Percentiles rank a stretch among this genome's conserved stretches.
phyloP scores from a whole-genome alignment of 2,888 invertebrate genomes.

The Allophyes oxyacanthae region DNA sequence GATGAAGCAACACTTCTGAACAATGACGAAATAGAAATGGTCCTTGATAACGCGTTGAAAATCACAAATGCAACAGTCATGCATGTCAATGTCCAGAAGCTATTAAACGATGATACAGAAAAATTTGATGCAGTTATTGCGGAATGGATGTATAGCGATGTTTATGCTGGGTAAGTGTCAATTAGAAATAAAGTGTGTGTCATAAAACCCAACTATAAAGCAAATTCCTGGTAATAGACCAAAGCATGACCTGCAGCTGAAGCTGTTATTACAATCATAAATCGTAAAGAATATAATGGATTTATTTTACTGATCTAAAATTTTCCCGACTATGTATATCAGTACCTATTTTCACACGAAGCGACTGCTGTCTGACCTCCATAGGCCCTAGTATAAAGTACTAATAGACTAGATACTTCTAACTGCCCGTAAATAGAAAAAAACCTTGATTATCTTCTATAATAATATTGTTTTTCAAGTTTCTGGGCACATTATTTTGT shows the following conservation, averaged over 20 bases:
- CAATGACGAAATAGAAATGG: slow-evolving; percentile 1
- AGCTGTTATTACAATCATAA: no score
- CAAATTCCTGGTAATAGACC: background rate
- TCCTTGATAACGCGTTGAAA: background rate
- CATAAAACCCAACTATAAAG: background rate
- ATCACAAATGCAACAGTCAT: slow-evolving; percentile 7
- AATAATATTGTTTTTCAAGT: no score
- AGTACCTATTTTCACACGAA: no score
- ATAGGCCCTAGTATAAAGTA: no score
- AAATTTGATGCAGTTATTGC: slow-evolving; percentile 48
- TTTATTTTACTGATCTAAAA: no score
- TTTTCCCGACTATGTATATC: no score
- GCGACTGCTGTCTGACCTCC: no score
- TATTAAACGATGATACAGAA: slow-evolving; percentile 1
- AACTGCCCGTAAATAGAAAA: no score
- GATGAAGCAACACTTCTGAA: background rate
- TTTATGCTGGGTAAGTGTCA: slow-evolving; percentile 55
- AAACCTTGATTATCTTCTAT: no score
- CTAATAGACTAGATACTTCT: no score
- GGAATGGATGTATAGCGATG: slow-evolving; percentile 64
- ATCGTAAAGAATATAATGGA: no score
- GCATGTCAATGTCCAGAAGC: slow-evolving; percentile 9
- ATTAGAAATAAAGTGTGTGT: background rate
- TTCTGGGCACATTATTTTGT: no score
- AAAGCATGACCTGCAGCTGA: background rate